Evolutionary conservation across 2,888 invertebrate genomes (phyloP), one percentile per base, ranked within the genome.

Genomic region (Scelioninae gen. 1): DNA sequence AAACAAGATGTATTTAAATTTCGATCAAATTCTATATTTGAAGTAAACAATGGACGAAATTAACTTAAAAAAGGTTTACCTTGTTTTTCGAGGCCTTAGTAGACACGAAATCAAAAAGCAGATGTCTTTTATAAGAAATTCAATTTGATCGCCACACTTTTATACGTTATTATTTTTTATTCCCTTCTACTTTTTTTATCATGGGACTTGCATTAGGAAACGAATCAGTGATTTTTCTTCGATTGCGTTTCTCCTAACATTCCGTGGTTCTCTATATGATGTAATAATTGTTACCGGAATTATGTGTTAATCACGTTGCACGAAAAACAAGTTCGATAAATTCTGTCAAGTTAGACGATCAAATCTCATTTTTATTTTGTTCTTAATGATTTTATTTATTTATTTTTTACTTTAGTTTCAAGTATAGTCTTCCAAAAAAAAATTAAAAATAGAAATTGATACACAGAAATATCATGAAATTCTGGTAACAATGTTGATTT

Each of bases 71-170:
- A 23, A 76, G 82, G 82, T 85, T 85, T 82, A 84, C 75, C 63
- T 71, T 76, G 83, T 81, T 74, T 84, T 79, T 74, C 76, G 78
- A 83, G 68, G 75, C 71, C 69, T 78, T 79, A 75, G 60, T 72
- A 78, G 68, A 83, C 49, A 68, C 72, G 34, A 83, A 83, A 83
- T 83, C 72, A 83, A 83, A 83, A 82, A 65, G 15, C 23, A 45
- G 10, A 79, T 16, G 23, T 69, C 45, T 83, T 78, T 65, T 80
- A 68, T 79, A 71, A 63, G 62, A 77, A 47, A 63, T 74, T 68
- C 56, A 76, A 75, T 81, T 58, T 69, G 53, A 74, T 62, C 55
- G 43, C 49, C 56, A 63, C 68, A 49, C 63, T 60, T 51, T 72
- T 65, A 32, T 58, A 63, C 15, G 43, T 34, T 47, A 45, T 40